A percentile compares a stretch with the other conserved stretches of the same genome.
Evolutionary conservation across 2,888 invertebrate genomes (phyloP).

Genomic region (Theristus sp.): DNA sequence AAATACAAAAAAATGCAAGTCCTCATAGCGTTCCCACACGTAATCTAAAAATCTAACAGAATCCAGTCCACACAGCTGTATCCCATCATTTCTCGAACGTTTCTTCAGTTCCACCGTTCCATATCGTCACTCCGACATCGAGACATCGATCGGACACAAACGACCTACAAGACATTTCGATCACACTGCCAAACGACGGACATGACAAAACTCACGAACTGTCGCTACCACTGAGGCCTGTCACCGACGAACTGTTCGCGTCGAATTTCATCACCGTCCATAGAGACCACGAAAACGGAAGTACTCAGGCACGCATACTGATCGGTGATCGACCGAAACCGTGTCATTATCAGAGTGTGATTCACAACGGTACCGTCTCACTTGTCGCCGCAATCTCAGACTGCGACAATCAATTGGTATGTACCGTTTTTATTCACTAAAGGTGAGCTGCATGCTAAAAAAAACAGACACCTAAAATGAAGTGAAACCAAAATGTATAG

Average conservation of each 20-base stretch:
- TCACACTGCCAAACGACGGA: not conserved
- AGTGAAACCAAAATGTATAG: no score
- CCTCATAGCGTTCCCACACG: no score
- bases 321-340: not conserved
- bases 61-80: no score
- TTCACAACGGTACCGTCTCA: constrained; percentile 13
- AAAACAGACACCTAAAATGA: no score
- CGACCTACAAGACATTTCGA: no score
- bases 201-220: not conserved
- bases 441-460: no score
- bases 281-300: not conserved
- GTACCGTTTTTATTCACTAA: constrained; percentile 6
- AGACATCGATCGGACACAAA: no score
- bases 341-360: not conserved
- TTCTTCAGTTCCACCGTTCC: no score
- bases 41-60: no score
- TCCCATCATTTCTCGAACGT: no score
- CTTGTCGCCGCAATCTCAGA: constrained; percentile 24
- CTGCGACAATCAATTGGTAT: constrained; percentile 22
- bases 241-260: not conserved
- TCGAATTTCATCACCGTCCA: not conserved
- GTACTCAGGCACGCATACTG: not conserved
- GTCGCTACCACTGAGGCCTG: not conserved
- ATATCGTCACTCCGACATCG: no score
- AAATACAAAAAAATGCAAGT: no score